Percentiles rank a stretch among this genome's conserved stretches.
These are phyloP conservation scores for Metridium senile DNA, from an alignment of 92 coral and sea anemone species.

Conservation along the genomic window DNA sequence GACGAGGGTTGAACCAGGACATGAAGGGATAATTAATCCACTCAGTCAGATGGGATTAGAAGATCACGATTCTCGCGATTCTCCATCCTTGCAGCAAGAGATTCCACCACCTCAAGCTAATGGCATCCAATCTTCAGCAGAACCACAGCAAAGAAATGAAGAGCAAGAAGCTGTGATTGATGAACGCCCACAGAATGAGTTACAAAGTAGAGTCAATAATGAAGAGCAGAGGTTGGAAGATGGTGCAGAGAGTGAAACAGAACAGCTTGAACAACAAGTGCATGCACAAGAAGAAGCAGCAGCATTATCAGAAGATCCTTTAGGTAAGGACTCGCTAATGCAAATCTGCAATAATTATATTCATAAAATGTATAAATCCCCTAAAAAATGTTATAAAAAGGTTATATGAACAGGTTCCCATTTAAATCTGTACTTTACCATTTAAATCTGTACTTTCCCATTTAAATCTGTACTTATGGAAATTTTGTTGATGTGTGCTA, in stretches of 20 bases:
- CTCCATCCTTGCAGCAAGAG: not conserved
- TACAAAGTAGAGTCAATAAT: too few species aligned
- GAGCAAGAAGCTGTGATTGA: not conserved
- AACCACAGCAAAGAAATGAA: not conserved
- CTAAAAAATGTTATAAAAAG: too few species aligned
- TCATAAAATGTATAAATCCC: not conserved
- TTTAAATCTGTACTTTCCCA: too few species aligned
- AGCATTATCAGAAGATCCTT: conserved; percentile 3
- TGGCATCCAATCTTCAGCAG: not conserved
- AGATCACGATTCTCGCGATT: not conserved
- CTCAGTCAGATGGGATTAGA: not conserved
- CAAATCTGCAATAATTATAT: not conserved
- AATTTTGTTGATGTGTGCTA: too few species aligned
- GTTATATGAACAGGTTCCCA: too few species aligned
- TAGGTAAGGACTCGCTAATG: conserved; percentile 3
- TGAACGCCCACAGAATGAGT: too few species aligned
- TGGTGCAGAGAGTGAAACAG: too few species aligned
- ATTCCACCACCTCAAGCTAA: not conserved
- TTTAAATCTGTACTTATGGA: too few species aligned
- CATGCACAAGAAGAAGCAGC: conserved; percentile 26
- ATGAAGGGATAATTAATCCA: not conserved
- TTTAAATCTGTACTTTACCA: too few species aligned
- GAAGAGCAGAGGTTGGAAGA: too few species aligned
- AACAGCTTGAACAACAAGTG: conserved; percentile 8
- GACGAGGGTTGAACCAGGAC: not conserved